A percentile compares a stretch with the other conserved stretches of the same genome.
phyloP scores from a whole-genome alignment of 64 coral and sea anemone species.

The Pocillopora verrucosa region DNA sequence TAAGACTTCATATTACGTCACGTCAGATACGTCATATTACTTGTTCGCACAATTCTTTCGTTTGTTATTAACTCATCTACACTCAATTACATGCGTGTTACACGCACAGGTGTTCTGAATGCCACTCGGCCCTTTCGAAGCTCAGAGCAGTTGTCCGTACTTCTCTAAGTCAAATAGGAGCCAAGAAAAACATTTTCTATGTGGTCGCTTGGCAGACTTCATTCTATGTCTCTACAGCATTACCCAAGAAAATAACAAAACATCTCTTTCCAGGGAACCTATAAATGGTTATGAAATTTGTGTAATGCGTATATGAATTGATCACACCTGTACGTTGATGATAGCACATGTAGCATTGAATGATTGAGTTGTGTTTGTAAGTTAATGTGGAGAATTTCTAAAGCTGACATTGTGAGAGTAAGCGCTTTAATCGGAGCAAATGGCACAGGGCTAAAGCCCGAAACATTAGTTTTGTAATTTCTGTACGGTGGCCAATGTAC shows the following conservation, averaged over 20 bases:
- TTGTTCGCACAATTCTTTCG: background rate
- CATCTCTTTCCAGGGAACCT: background rate
- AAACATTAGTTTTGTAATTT: too few species aligned
- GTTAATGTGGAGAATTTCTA: too few species aligned
- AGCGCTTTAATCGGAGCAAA: too few species aligned
- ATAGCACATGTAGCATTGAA: too few species aligned
- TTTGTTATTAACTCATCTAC: background rate
- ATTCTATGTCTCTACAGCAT: slow-evolving; percentile 26
- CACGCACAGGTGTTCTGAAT: background rate
- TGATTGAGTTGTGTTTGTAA: background rate
- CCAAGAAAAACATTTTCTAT: slow-evolving; percentile 37
- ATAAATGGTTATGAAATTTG: background rate
- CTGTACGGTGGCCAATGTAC: too few species aligned
- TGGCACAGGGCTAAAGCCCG: too few species aligned
- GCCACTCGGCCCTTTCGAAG: slow-evolving; percentile 48
- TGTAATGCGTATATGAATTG: background rate
- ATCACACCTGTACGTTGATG: too few species aligned
- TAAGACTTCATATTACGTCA: slow-evolving; percentile 11
- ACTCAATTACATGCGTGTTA: background rate
- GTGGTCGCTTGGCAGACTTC: slow-evolving; percentile 24
- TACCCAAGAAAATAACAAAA: slow-evolving; percentile 47
- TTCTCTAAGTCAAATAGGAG: slow-evolving; percentile 52
- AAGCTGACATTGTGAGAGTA: too few species aligned
- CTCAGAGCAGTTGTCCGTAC: slow-evolving; percentile 25
- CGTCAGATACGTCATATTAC: background rate